Evolutionary conservation across 1,140 invertebrate species (phyloP), one percentile per base, ranked within the genome.

Genomic region (Leptonema lineaticorne): DNA sequence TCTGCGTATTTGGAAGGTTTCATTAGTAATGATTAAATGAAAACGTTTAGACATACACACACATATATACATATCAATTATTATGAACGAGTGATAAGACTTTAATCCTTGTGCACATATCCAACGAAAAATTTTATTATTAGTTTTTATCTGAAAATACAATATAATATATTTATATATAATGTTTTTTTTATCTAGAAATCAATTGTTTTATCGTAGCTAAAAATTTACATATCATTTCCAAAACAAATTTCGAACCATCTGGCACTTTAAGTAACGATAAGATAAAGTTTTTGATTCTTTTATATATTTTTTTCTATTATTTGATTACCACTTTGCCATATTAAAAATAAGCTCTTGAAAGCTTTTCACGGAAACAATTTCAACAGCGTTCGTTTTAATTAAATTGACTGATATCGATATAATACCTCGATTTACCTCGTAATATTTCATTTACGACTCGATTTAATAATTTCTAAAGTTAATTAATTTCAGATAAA

Each of bases 181-280:
- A n/a, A n/a, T n/a, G n/a, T n/a, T 59, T 59, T 30, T 59, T 59
- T 63, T 63, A 63, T 63, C 59, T 63, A 33, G 29, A 63, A 63
- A 63, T 63, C 59, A 46, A 63, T 63, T 45, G 29, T 24, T 63
- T 45, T 63, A 63, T 63, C 59, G 18, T n/a, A 46, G 41, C 59
- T 63, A 27, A 63, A 63, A 63, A 45, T 45, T 63, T 63, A 63
- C 41, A 63, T 63, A 63, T 63, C 41, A 63, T 63, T 63, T 63
- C 59, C 59, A 63, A 63, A 63, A 63, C 59, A 33, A 63, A 63
- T 63, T 63, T 63, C 29, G 33, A 45, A 33, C 59, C 59, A 63
- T 63, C 33, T 63, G 59, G 59, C 59, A 46, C 59, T 28, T 27
- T 33, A 33, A 45, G 41, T n/a, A n/a, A n/a, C 59, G 59, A 63